Percentiles rank a stretch among this genome's conserved stretches.
phyloP scores from a whole-genome alignment of 2,113 vertebrate species.

The Prunella fulvescens region DNA sequence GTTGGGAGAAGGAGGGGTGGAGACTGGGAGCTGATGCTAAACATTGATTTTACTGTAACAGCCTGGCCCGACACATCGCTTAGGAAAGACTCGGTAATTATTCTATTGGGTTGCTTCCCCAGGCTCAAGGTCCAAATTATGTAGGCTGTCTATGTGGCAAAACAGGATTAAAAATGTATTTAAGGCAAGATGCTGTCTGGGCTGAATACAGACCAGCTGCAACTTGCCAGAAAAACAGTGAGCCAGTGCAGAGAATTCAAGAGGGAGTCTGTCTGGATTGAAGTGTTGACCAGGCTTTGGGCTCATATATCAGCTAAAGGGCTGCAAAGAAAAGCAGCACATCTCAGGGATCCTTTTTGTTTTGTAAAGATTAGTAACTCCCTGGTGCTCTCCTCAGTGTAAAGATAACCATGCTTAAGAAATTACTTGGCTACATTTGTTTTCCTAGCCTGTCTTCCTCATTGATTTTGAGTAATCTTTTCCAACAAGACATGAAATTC shows the following conservation, averaged over 20 bases:
- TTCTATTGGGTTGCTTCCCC: slow-evolving; percentile 1
- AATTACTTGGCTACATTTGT: slow-evolving; percentile 47
- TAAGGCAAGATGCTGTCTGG: slow-evolving; percentile 1
- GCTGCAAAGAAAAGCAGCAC: not conserved
- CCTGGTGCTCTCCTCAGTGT: not conserved
- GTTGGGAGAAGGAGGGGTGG: not conserved
- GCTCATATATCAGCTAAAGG: slow-evolving; percentile 12
- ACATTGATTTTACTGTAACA: not conserved
- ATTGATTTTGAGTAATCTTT: slow-evolving; percentile 53
- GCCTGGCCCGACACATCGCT: not conserved
- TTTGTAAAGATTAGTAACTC: slow-evolving; percentile 47
- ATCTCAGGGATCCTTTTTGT: not conserved
- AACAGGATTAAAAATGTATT: slow-evolving; percentile 23
- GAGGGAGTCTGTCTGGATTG: slow-evolving; percentile 8
- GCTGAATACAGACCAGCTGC: not conserved
- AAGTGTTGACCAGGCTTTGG: slow-evolving; percentile 1
- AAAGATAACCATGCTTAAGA: slow-evolving; percentile 22
- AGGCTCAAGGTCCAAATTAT: slow-evolving; percentile 35
- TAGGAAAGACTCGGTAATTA: not conserved
- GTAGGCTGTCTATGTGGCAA: not conserved
- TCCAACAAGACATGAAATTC: slow-evolving; percentile 50
- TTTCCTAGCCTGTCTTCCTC: slow-evolving; percentile 27
- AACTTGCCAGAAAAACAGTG: not conserved
- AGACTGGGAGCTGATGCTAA: not conserved
- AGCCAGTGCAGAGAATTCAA: not conserved